Conservation (phyloP, 2,113 vertebrate species). For the Rousettus leschenaultii region DNA sequence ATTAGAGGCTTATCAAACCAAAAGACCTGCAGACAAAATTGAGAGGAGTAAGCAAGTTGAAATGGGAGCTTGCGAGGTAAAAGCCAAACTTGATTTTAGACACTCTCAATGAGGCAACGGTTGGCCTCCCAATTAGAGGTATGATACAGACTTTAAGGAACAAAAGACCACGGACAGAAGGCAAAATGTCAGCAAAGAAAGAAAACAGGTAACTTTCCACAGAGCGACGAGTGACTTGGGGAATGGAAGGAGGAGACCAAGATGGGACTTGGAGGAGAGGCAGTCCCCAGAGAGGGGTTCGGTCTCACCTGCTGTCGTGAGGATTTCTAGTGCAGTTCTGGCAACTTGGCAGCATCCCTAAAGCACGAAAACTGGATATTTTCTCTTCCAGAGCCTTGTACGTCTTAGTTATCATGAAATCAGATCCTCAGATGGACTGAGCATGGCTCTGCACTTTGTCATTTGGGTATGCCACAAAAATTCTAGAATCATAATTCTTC, state of each 20-base stretch:
- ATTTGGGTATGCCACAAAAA: neutral
- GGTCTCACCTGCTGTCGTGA: neutral
- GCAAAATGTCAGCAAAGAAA: neutral
- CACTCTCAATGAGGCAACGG: neutral
- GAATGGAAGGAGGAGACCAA: neutral
- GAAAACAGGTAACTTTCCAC: neutral
- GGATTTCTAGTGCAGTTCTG: neutral
- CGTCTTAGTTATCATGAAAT: neutral
- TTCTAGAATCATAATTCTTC: neutral
- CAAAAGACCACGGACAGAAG: neutral
- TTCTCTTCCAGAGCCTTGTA: neutral
- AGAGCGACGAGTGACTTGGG: neutral
- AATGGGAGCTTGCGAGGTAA: neutral
- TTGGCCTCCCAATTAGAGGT: neutral
- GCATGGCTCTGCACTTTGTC: neutral
- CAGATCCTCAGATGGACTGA: neutral
- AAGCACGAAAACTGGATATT: neutral
- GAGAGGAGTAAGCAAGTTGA: neutral
- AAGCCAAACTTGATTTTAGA: neutral
- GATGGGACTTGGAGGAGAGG: neutral
- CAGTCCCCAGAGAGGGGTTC: neutral
- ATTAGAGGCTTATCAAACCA: neutral
- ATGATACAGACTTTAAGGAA: neutral
- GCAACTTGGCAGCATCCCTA: neutral
- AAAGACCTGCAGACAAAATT: neutral